phyloP scores from a whole-genome alignment of 2,113 vertebrate species.

The Oxyura jamaicensis region DNA sequence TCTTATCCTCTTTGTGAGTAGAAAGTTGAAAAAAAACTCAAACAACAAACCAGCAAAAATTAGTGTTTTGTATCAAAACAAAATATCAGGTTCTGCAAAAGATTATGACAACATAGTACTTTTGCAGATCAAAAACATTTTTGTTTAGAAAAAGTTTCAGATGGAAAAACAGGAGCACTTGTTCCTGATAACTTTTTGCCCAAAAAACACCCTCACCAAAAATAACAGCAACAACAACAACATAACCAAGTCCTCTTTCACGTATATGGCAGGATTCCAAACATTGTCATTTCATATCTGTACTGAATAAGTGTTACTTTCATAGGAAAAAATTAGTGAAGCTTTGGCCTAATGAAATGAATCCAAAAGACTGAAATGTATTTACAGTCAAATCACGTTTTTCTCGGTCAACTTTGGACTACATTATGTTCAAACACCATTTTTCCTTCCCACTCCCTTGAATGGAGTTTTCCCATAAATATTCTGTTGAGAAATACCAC shows the following conservation, averaged over 20 bases:
- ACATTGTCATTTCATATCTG: background rate
- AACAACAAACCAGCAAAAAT: background rate
- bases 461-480: accelerated
- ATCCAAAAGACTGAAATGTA: background rate
- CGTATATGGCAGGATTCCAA: background rate
- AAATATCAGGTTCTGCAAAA: background rate
- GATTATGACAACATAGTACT: background rate
- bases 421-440: background rate
- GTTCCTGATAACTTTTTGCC: background rate
- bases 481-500: background rate
- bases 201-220: background rate
- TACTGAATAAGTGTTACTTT: background rate
- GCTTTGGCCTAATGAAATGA: background rate
- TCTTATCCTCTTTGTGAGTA: background rate
- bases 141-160: background rate
- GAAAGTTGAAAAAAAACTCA: background rate
- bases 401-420: background rate
- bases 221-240: background rate
- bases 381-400: background rate
- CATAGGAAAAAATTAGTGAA: background rate
- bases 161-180: background rate
- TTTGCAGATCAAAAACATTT: background rate
- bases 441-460: background rate
- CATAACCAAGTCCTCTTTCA: background rate
- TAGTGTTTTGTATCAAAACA: background rate